These are phyloP conservation scores for Drosophila seguyi DNA, from an alignment of 1,140 invertebrate genomes.

Conservation along the genomic window DNA sequence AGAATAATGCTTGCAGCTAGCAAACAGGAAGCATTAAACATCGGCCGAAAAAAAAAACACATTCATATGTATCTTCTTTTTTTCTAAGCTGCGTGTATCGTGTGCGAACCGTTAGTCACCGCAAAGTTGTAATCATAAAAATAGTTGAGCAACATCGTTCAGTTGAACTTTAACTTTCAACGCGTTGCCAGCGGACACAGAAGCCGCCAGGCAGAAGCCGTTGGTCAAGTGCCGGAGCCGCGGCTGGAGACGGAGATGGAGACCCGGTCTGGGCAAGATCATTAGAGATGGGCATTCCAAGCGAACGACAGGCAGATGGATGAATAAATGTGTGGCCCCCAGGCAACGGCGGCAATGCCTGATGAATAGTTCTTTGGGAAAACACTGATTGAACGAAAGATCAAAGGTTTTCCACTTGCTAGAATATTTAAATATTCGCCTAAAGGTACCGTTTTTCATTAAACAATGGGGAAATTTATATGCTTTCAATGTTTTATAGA, in stretches of 20 bases:
- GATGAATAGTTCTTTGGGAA: constrained; percentile 34
- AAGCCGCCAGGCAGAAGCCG: constrained; percentile 42
- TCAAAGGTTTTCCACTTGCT: constrained; percentile 23
- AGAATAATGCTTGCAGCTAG: constrained; percentile 50
- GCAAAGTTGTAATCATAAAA: constrained; percentile 75
- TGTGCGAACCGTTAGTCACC: constrained; percentile 66
- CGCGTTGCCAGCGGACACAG: constrained; percentile 23
- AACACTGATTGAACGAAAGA: constrained; percentile 19
- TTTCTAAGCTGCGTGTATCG: constrained; percentile 9
- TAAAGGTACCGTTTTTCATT: background rate
- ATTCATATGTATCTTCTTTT: constrained; percentile 13
- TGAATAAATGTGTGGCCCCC: constrained; percentile 35
- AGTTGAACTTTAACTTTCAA: constrained; percentile 78
- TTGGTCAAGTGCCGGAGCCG: constrained; percentile 36
- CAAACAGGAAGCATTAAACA: constrained; percentile 75
- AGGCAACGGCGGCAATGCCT: background rate
- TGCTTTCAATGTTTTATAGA: background rate
- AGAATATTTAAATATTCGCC: constrained; percentile 8
- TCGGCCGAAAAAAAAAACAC: constrained; percentile 43
- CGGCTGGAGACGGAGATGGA: background rate
- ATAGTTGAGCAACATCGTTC: constrained; percentile 70
- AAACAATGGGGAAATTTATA: background rate
- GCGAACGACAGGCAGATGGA: constrained; percentile 1
- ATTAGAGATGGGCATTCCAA: constrained; percentile 34
- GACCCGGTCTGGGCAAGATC: constrained; percentile 17